A percentile compares a stretch with the other conserved stretches of the same genome.
phyloP scores from a whole-genome alignment of 2,113 vertebrate species.

The Tyto alba region DNA sequence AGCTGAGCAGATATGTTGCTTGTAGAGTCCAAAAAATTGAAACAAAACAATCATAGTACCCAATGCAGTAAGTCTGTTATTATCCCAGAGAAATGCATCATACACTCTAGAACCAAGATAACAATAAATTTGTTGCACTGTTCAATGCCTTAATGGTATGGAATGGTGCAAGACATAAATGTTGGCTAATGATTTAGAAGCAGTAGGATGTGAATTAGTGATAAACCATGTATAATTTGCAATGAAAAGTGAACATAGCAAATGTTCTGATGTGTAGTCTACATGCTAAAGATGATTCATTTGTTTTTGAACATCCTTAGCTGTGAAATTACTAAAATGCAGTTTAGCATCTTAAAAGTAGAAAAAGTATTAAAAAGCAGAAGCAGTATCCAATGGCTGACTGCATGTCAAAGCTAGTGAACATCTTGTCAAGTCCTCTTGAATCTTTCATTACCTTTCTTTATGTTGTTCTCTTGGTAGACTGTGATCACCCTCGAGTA shows the following conservation, averaged over 20 bases:
- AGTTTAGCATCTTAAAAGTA: not conserved
- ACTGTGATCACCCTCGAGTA: not conserved
- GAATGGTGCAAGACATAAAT: not conserved
- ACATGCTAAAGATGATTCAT: not conserved
- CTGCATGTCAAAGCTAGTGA: not conserved
- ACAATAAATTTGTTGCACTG: not conserved
- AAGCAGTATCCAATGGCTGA: not conserved
- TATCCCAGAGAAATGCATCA: not conserved
- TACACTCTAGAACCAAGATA: not conserved
- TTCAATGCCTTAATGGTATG: not conserved
- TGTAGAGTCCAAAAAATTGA: not conserved
- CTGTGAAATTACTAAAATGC: not conserved
- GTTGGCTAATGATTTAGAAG: not conserved
- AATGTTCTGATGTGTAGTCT: not conserved
- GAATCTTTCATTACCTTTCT: not conserved
- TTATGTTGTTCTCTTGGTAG: not conserved
- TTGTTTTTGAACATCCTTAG: not conserved
- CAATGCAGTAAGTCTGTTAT: not conserved
- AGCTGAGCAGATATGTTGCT: not conserved
- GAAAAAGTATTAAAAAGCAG: not conserved
- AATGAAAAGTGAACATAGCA: not conserved
- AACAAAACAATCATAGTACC: not conserved
- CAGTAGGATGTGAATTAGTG: not conserved
- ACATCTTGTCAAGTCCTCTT: not conserved
- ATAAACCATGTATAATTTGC: not conserved